Evolutionary conservation across 2,113 vertebrate species (phyloP).

Genomic region (Polypterus senegalus): DNA sequence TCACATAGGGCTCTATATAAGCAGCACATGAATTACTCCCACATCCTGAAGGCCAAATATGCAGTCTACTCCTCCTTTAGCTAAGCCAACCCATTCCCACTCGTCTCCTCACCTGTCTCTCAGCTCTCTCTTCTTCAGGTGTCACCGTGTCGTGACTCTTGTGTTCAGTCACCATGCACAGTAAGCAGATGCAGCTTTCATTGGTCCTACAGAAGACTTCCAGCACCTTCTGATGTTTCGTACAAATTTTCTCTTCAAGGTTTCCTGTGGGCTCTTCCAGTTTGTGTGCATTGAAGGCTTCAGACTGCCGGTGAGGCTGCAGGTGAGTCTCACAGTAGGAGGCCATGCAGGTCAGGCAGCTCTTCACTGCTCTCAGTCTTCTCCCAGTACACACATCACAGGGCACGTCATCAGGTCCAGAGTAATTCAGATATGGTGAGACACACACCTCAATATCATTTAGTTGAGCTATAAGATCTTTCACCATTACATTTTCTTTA

Average conservation of each 20-base stretch:
- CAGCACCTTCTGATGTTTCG: constrained; percentile 6
- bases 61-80: no score
- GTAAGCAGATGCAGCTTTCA: constrained; percentile 2
- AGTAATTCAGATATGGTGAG: neutral
- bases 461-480: neutral
- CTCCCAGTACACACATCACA: constrained; percentile 11
- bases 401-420: neutral
- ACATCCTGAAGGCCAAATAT: no score
- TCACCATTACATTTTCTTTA: neutral
- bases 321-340: constrained; percentile 13
- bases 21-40: no score
- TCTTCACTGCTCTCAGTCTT: constrained; percentile 8
- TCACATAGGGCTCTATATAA: no score
- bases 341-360: constrained; percentile 9
- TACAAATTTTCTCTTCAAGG: neutral
- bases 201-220: constrained; percentile 13
- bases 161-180: neutral
- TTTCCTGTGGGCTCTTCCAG: constrained; percentile 2
- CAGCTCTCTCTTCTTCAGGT: neutral
- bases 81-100: no score
- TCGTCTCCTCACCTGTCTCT: neutral
- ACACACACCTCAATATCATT: neutral
- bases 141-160: neutral
- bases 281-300: constrained; percentile 4
- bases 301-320: neutral